Evolutionary conservation across 1,140 invertebrate genomes (phyloP).

Genomic region (Scaptomyza pallida): DNA sequence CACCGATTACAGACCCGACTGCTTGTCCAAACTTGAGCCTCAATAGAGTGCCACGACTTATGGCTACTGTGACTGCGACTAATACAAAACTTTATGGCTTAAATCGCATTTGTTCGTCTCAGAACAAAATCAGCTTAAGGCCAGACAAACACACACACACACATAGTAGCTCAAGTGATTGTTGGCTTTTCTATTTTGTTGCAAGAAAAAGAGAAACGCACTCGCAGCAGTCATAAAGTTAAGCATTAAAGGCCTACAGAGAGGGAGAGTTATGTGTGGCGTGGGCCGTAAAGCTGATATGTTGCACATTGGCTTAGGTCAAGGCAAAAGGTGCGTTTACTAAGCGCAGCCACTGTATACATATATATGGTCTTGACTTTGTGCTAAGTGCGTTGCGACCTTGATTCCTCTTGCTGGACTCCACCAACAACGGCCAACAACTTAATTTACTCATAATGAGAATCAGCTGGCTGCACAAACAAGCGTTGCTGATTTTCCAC

Average conservation of each 20-base stretch:
- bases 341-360: slow-evolving; percentile 26
- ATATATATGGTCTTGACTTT: slow-evolving; percentile 7
- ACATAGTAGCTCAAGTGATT: slow-evolving; percentile 35
- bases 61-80: slow-evolving; percentile 29
- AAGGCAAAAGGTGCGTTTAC: slow-evolving; percentile 52
- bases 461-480: slow-evolving; percentile 54
- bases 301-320: slow-evolving; percentile 50
- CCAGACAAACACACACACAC: slow-evolving; percentile 9
- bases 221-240: slow-evolving; percentile 65
- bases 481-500: slow-evolving; percentile 77
- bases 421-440: slow-evolving; percentile 56
- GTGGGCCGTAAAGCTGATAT: slow-evolving; percentile 50
- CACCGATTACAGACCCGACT: not conserved
- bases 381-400: slow-evolving; percentile 50
- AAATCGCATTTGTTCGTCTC: slow-evolving; percentile 72
- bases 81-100: slow-evolving; percentile 76
- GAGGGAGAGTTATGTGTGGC: not conserved
- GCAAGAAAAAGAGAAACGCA: slow-evolving; percentile 52
- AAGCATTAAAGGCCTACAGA: slow-evolving; percentile 48
- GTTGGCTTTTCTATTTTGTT: slow-evolving; percentile 63
- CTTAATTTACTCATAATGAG: slow-evolving; percentile 65
- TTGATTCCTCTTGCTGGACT: slow-evolving; percentile 48
- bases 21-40: slow-evolving; percentile 19
- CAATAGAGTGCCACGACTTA: slow-evolving; percentile 23
- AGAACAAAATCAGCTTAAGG: slow-evolving; percentile 77